phyloP scores from a whole-genome alignment of 1,140 invertebrate genomes.

The Lasioglossum baleicum region DNA sequence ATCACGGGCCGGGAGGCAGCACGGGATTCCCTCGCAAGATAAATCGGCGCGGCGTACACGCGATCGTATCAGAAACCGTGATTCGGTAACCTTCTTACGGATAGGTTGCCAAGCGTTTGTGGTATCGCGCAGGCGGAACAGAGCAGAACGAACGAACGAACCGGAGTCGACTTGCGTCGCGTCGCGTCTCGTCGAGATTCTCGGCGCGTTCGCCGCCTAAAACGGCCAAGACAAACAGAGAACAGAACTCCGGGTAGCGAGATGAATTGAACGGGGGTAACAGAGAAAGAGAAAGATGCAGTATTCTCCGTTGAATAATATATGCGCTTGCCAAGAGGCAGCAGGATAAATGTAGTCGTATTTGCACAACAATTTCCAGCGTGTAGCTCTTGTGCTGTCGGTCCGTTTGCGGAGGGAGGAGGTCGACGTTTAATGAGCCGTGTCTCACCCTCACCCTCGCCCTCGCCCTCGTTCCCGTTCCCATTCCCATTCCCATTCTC shows the following conservation, averaged over 20 bases:
- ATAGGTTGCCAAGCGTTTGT: conserved; percentile 17
- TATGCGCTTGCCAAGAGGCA: conserved; percentile 54
- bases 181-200: conserved; percentile 19
- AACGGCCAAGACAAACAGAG: conserved; percentile 14
- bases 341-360: conserved; percentile 59
- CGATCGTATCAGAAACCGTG: conserved; percentile 27
- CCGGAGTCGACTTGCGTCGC: too few relatives aligned
- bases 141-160: not conserved
- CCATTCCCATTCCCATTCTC: conserved; percentile 1
- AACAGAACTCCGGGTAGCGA: not conserved
- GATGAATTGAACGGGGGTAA: conserved; percentile 13
- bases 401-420: conserved; percentile 51
- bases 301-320: conserved; percentile 61
- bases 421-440: conserved; percentile 59
- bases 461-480: conserved; percentile 12
- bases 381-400: conserved; percentile 41
- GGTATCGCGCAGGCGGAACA: not conserved
- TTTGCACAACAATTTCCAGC: conserved; percentile 61
- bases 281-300: conserved; percentile 34
- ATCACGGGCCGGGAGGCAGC: not conserved
- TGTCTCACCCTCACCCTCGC: conserved; percentile 53
- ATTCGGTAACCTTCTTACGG: conserved; percentile 15
- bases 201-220: conserved; percentile 5
- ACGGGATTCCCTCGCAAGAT: not conserved
- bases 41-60: conserved; percentile 15